Percentiles rank a stretch among this genome's conserved stretches.
Conservation (phyloP, 1,140 invertebrate species). For the Tenebrio molitor region DNA sequence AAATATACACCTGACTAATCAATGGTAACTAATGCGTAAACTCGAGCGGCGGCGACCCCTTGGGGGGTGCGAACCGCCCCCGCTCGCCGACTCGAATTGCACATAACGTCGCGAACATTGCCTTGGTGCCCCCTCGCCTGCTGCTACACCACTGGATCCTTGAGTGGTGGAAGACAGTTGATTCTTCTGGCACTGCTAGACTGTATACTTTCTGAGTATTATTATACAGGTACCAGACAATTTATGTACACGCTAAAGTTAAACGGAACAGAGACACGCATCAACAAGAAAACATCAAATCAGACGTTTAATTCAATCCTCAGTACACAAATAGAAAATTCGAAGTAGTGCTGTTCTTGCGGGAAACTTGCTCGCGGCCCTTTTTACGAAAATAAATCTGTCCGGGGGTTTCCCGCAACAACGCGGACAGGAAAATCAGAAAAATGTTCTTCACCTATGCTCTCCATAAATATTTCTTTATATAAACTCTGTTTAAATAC, state of each 20-base stretch:
- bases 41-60: slow-evolving; percentile 32
- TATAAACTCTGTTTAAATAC: slow-evolving; percentile 39
- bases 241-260: slow-evolving; percentile 58
- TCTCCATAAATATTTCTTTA: slow-evolving; percentile 9
- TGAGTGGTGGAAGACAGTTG: slow-evolving; percentile 64
- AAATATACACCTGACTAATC: slow-evolving; percentile 40
- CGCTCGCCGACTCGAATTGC: slow-evolving; percentile 45
- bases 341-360: neutral
- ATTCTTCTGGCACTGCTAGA: slow-evolving; percentile 62
- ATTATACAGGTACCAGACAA: slow-evolving; percentile 65
- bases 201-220: slow-evolving; percentile 62
- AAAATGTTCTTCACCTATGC: neutral
- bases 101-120: slow-evolving; percentile 53
- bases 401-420: neutral
- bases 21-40: slow-evolving; percentile 46
- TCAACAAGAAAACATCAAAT: slow-evolving; percentile 16
- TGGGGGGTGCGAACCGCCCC: neutral
- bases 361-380: too few relatives aligned
- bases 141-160: slow-evolving; percentile 59
- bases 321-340: neutral
- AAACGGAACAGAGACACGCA: slow-evolving; percentile 31
- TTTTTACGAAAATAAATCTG: slow-evolving; percentile 9
- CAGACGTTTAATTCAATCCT: neutral
- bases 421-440: neutral
- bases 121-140: slow-evolving; percentile 61